Evolutionary conservation across 2,888 invertebrate genomes (phyloP).

Genomic region (Polydrusus cervinus): DNA sequence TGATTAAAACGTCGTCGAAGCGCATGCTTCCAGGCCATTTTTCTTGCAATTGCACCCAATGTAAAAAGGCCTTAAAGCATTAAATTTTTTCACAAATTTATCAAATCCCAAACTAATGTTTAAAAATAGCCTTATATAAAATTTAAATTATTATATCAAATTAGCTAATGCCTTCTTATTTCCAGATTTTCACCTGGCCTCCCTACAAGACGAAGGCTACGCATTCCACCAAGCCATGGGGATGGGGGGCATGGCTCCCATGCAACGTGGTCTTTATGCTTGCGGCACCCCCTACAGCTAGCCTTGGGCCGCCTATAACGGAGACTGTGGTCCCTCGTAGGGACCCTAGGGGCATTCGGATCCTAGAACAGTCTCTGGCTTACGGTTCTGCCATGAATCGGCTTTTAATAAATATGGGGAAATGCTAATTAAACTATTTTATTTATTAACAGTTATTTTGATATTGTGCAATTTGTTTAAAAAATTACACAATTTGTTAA

Average conservation of each 20-base stretch:
- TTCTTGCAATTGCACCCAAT: too few relatives aligned
- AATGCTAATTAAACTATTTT: neutral
- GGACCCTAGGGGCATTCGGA: constrained; percentile 63
- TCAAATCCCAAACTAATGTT: too few relatives aligned
- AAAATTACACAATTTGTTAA: too few relatives aligned
- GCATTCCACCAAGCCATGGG: constrained; percentile 74
- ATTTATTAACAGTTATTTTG: neutral
- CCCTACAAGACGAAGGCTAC: constrained; percentile 73
- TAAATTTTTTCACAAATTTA: too few relatives aligned
- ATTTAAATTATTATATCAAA: neutral
- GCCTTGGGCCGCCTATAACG: constrained; percentile 73
- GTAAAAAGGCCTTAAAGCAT: too few relatives aligned
- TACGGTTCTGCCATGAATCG: constrained; percentile 66
- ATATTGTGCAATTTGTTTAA: too few relatives aligned
- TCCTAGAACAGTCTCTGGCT: constrained; percentile 70
- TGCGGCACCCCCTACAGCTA: constrained; percentile 74
- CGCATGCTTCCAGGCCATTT: too few relatives aligned
- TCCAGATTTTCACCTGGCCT: constrained; percentile 74
- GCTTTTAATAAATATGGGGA: constrained; percentile 34
- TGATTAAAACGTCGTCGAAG: too few relatives aligned
- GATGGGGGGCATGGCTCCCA: constrained; percentile 73
- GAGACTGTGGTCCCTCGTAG: constrained; percentile 72
- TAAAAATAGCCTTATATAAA: too few relatives aligned
- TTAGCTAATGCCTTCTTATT: constrained; percentile 53
- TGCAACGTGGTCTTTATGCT: constrained; percentile 73